Percentiles rank a stretch among this genome's conserved stretches.
Evolutionary conservation across 2,113 vertebrate species (phyloP).

Genomic region (Thalassoma bifasciatum): DNA sequence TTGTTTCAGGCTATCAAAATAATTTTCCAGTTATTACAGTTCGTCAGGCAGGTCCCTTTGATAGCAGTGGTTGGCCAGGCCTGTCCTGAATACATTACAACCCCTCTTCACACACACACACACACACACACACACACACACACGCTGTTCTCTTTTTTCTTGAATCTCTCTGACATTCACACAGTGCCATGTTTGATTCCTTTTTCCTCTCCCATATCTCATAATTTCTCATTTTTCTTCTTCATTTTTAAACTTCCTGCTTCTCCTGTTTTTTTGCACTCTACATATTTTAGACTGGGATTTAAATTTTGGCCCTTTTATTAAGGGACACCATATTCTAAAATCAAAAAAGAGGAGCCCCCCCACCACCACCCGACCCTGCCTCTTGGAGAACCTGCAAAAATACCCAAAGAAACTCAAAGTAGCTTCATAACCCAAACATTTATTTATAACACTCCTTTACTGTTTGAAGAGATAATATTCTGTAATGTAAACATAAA

Average conservation of each 20-base stretch:
- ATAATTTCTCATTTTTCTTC: slow-evolving; percentile 5
- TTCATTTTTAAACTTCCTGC: neutral
- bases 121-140: slow-evolving; percentile 16
- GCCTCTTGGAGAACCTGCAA: too few relatives aligned
- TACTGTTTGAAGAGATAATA: too few relatives aligned
- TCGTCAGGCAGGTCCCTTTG: slow-evolving; percentile 99
- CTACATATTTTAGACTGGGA: neutral
- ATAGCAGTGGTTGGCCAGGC: slow-evolving; percentile 99
- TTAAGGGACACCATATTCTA: too few relatives aligned
- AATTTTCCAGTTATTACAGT: slow-evolving; percentile 99
- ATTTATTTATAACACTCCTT: too few relatives aligned
- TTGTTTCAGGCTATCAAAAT: slow-evolving; percentile 99
- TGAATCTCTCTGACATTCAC: slow-evolving; percentile 29
- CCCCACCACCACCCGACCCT: too few relatives aligned
- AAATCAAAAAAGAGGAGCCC: too few relatives aligned
- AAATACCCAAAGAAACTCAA: too few relatives aligned
- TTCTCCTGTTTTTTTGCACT: too few relatives aligned
- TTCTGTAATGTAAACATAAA: too few relatives aligned
- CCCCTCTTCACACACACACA: slow-evolving; percentile 40
- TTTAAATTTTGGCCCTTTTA: neutral
- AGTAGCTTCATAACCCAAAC: too few relatives aligned
- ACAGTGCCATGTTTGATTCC: slow-evolving; percentile 15
- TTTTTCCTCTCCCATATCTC: slow-evolving; percentile 23
- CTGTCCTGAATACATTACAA: slow-evolving; percentile 99
- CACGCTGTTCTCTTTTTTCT: slow-evolving; percentile 4